A percentile compares a stretch with the other conserved stretches of the same genome.
Conservation (phyloP, 53 echinoderm and acorn worm species). For the Antedon mediterranea region DNA sequence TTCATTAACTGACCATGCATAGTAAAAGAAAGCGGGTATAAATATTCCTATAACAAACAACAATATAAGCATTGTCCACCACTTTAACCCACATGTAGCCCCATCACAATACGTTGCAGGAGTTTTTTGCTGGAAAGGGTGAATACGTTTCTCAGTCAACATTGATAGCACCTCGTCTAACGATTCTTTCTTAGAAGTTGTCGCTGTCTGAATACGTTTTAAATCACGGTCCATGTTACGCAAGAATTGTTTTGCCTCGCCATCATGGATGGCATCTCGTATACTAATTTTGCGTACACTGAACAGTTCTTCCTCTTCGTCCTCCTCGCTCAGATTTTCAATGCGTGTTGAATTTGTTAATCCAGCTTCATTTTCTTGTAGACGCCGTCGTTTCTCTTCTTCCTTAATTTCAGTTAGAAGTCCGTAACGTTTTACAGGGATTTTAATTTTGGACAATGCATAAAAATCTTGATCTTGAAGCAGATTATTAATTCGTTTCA, state of each 20-base stretch:
- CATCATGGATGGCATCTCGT: constrained; percentile 58
- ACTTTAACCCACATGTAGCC: constrained; percentile 2
- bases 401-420: constrained; percentile 56
- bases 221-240: constrained; percentile 78
- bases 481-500: constrained; percentile 89
- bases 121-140: constrained; percentile 23
- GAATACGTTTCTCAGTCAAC: constrained; percentile 59
- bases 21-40: neutral
- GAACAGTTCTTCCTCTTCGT: constrained; percentile 43
- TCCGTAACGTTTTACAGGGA: constrained; percentile 68
- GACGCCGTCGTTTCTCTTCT: constrained; percentile 20
- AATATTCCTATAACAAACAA: constrained; percentile 4
- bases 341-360: neutral
- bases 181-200: constrained; percentile 64
- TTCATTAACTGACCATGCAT: neutral
- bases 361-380: constrained; percentile 2
- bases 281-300: constrained; percentile 50
- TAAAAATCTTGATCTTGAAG: constrained; percentile 80
- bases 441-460: constrained; percentile 55
- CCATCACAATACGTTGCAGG: neutral
- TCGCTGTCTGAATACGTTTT: constrained; percentile 51
- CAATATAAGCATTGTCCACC: constrained; percentile 7
- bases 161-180: constrained; percentile 72
- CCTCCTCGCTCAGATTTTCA: constrained; percentile 36
- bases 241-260: constrained; percentile 56